Base-by-base conservation (phyloP, 2,888 invertebrate genomes). In the Oxytorus armatus region DNA sequence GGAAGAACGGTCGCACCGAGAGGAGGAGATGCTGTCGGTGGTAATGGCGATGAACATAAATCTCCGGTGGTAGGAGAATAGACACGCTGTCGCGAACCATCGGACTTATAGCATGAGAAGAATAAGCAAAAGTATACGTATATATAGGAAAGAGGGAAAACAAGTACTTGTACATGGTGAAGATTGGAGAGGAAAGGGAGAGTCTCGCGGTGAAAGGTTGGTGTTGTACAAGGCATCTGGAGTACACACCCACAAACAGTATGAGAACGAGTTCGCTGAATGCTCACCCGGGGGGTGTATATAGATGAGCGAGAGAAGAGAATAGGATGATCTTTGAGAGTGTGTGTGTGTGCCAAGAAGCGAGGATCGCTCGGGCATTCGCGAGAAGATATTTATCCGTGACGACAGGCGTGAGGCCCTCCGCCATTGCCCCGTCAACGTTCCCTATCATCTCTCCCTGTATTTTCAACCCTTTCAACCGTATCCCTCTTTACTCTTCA, bases 41-140 rank as follows among this genome's bases (percentile, higher is more conserved):
- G 36, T 39, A 66, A 23, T 49, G 53, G 29, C 53, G 63, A 68
- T 55, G 68, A 74, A 21, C 18, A 69, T 79, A 74, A 79, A 79
- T 79, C 74, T 79, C 69, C 69, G 53, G n/a, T n/a, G n/a, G n/a
- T 25, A 39, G 55, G 53, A 69, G 73, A 63, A 69, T 63, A 63
- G 74, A 79, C 74, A 39, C 68, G 78, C 61, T 61, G 73, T 79
- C 78, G 61, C 63, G 25, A 47, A 25, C 68, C 49, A 69, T 74
- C 61, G 42, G 65, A 57, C 69, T n/a, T n/a, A 55, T 39, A 73
- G 53, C 44, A 61, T 42, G 68, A 29, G 69, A 23, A 33, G 70
- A 33, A n/a, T n/a, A n/a, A 36, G 49, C 29, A 11, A 47, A n/a
- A n/a, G n/a, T 33, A 18, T 23, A 25, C 59, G 23, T 42, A 33